Evolutionary conservation across 2,888 invertebrate genomes (phyloP).

Genomic region (Sussaba pulchella): DNA sequence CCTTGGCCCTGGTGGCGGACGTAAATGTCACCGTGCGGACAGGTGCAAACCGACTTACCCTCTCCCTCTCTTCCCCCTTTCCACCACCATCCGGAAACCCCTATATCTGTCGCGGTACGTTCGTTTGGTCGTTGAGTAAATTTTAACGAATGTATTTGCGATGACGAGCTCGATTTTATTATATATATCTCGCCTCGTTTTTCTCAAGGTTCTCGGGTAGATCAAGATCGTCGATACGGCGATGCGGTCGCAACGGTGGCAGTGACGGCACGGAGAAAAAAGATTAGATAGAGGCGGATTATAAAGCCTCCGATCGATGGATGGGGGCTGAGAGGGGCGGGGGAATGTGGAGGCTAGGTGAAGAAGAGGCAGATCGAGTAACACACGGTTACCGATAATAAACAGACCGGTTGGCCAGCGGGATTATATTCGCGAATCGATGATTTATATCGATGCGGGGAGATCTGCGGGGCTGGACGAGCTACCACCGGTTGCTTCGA

Average conservation of each 20-base stretch:
- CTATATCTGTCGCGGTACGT: neutral
- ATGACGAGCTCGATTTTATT: slow-evolving; percentile 7
- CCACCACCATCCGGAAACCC: no score
- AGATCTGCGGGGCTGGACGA: slow-evolving; percentile 14
- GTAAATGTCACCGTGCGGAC: slow-evolving; percentile 48
- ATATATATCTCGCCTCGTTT: neutral
- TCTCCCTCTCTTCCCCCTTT: neutral
- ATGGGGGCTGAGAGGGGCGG: no score
- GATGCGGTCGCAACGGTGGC: slow-evolving; percentile 26
- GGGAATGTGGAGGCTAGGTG: no score
- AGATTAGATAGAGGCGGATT: slow-evolving; percentile 48
- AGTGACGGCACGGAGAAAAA: neutral
- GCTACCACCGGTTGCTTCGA: slow-evolving; percentile 61
- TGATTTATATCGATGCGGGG: slow-evolving; percentile 58
- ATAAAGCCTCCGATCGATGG: slow-evolving; percentile 16
- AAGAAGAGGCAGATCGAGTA: neutral
- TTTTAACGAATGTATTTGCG: slow-evolving; percentile 9
- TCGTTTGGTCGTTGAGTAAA: neutral
- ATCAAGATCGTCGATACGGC: slow-evolving; percentile 9
- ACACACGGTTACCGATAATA: slow-evolving; percentile 30
- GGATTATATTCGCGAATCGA: slow-evolving; percentile 59
- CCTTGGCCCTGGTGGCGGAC: slow-evolving; percentile 61
- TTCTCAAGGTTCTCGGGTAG: slow-evolving; percentile 7
- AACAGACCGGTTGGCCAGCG: slow-evolving; percentile 26
- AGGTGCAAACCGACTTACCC: slow-evolving; percentile 28